A percentile compares a stretch with the other conserved stretches of the same genome.
Conservation (phyloP, 1,140 invertebrate genomes). For the Zaprionus lachaisei region DNA sequence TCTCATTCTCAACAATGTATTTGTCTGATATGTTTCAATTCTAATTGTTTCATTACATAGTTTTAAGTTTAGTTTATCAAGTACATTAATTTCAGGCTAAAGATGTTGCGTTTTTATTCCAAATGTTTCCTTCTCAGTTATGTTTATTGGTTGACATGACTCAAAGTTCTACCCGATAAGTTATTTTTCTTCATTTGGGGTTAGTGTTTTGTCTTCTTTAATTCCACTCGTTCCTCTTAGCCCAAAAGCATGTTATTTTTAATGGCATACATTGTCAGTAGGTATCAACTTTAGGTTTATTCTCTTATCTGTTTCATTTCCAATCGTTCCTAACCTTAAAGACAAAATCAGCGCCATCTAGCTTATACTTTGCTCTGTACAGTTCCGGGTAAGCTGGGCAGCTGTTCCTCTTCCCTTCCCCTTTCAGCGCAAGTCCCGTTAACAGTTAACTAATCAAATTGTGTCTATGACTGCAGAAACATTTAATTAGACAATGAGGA, state of each 20-base stretch:
- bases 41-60: neutral
- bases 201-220: neutral
- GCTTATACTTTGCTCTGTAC: neutral
- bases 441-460: slow-evolving; percentile 59
- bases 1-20: too few relatives aligned
- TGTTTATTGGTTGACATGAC: too few relatives aligned
- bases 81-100: neutral
- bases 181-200: too few relatives aligned
- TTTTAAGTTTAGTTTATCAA: neutral
- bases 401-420: neutral
- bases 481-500: slow-evolving; percentile 63
- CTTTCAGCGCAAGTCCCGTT: slow-evolving; percentile 8
- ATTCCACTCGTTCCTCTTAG: neutral
- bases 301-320: neutral
- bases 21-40: neutral
- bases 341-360: neutral
- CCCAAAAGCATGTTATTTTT: neutral
- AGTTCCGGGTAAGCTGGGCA: slow-evolving; percentile 1
- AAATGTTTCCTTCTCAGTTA: neutral
- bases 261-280: neutral
- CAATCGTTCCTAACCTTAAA: neutral
- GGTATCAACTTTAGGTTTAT: too few relatives aligned
- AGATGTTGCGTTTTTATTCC: neutral
- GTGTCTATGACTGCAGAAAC: slow-evolving; percentile 53
- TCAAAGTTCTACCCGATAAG: too few relatives aligned